Base-by-base conservation (phyloP, 2,113 vertebrate species). In the Capreolus pygargus region DNA sequence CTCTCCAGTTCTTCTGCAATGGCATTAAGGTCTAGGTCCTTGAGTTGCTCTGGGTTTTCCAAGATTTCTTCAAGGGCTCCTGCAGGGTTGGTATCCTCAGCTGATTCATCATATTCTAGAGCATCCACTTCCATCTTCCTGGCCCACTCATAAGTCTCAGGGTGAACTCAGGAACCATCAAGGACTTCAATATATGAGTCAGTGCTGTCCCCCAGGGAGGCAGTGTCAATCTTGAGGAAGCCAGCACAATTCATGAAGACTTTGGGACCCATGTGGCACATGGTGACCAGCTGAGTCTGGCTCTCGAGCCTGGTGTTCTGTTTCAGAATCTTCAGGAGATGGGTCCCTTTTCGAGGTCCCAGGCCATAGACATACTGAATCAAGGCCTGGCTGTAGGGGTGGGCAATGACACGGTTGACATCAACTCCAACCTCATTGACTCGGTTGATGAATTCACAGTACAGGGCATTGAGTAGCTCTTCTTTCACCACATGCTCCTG, bases 181-280 rank as follows among this genome's bases (percentile, higher is more conserved):
- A 99, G 98, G 87, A 99, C 99, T 98, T 99, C 99, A 0, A 99
- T 99, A 98, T 99, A 99, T 86, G 99, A 99, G 98, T 99, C 99
- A 1, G 99, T 99, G 97, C 99, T 99, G 99, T 99, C 99, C 28
- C 99, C 99, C 90, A 99, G 99, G 0, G 99, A 99, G 0, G 99
- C 99, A 0, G 99, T 99, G 99, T 99, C 99, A 0, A 99, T 99
- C 98, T 99, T 99, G 98, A 99, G 99, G 98, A 99, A 99, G 91
- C 99, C 99, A 33, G 99, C 99, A 60, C 99, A 99, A 98, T 99
- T 99, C 97, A 99, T 99, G 92, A 99, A 99, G 97, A 99, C 99
- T 97, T 99, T 99, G 87, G 99, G 99, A 92, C 99, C 99, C 99
- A 99, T 99, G 98, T 99, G 99, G 97, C 99, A 99, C 99, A 99